These are phyloP conservation scores for Chloroclystis v-ata DNA, from an alignment of 2,888 invertebrate genomes.

Conservation along the genomic window DNA sequence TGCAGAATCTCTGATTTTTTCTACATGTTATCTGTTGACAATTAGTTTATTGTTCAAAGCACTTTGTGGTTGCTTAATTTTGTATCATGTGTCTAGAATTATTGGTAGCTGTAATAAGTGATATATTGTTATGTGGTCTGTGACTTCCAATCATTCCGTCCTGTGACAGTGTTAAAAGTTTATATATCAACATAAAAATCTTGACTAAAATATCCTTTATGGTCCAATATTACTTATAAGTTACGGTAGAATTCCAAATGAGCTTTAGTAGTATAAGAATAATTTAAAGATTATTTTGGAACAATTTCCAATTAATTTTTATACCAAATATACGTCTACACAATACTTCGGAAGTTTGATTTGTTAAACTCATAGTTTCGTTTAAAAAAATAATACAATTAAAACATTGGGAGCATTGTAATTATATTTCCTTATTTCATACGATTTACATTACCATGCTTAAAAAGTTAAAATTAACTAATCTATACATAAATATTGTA, in stretches of 20 bases:
- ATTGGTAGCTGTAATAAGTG: no score
- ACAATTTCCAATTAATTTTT: slow-evolving; percentile 59
- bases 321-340: slow-evolving; percentile 72
- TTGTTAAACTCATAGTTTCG: no score
- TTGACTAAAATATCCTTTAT: background rate
- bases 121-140: background rate
- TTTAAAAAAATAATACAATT: no score
- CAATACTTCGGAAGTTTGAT: slow-evolving; percentile 5
- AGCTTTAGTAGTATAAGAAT: slow-evolving; percentile 38
- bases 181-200: background rate
- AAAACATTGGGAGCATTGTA: slow-evolving; percentile 51
- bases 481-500: background rate
- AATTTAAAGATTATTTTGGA: slow-evolving; percentile 55
- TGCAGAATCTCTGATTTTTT: background rate
- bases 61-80: background rate
- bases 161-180: slow-evolving; percentile 11
- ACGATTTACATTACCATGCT: slow-evolving; percentile 12
- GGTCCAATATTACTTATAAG: slow-evolving; percentile 18
- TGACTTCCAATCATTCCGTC: slow-evolving; percentile 16
- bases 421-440: slow-evolving; percentile 50
- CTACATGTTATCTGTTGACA: no score
- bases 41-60: no score
- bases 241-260: slow-evolving; percentile 26
- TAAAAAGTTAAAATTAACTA: background rate
- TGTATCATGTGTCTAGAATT: no score